Base-by-base conservation (phyloP, 2,797 vertebrate genomes). In the Acrossocheilus fasciatus region DNA sequence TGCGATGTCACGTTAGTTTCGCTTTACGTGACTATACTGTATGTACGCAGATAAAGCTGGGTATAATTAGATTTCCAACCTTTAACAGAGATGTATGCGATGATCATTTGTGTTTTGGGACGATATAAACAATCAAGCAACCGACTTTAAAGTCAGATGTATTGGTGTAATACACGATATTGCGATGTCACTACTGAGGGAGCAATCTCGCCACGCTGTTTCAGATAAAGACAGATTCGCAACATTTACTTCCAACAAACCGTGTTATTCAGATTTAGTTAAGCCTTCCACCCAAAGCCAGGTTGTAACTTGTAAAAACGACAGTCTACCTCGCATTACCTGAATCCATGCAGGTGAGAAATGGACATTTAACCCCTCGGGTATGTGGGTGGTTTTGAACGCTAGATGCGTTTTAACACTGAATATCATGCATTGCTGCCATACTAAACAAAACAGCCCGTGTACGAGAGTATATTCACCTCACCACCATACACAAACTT, bases 241-340 rank as follows among this genome's bases (percentile, higher is more conserved):
- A 77, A 10, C 20, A 50, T 77, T 54, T 30, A 30, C 1, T 54
- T 77, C 52, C 12, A 76, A 76, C 41, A 83, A 34, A 50, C 12
- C 69, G n/a, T 62, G 70, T 34, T 47, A 47, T 83, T 83, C 39
- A 36, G 18, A 74, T 74, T 83, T 14, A n/a, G 26, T 47, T 50
- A 66, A 10, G 9, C 34, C 62, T 23, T 52, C 30, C 43, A 52
- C 6, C 26, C 41, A 39, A 36, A 81, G 30, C 43, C 43, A 79
- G 4, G 57, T 36, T 18, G 57, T 62, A 14, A 59, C 20, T 43
- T 81, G 11, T 23, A 30, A 41, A 78, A 41, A 78, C 52, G 75
- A 78, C 0, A 64, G n/a, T 4, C 10, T 30, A 26, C 36, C 30
- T 57, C 18, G 10, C 18, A 39, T 57, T 41, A 78, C 41, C 59